phyloP scores from a whole-genome alignment of 30 jellyfish, hydroid and myxozoan species.

The Aurelia aurita region DNA sequence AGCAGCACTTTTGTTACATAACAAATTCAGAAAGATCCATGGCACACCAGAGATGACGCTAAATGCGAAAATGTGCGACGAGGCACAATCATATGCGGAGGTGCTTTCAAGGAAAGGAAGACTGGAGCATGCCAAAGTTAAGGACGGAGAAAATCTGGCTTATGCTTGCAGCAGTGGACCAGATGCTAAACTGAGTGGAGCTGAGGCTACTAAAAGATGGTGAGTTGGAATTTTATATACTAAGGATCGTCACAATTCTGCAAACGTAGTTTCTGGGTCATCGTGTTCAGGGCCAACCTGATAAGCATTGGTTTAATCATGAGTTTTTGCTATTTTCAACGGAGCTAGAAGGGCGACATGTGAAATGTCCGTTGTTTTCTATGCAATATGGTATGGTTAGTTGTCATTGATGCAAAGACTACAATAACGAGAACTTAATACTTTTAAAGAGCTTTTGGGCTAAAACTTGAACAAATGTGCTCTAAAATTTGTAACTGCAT shows the following conservation, averaged over 20 bases:
- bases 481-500: no score
- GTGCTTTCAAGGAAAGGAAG: constrained; percentile 66
- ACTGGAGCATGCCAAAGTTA: constrained; percentile 53
- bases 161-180: constrained; percentile 68
- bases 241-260: neutral
- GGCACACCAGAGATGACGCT: constrained; percentile 77
- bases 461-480: no score
- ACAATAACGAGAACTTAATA: no score
- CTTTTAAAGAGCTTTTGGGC: no score
- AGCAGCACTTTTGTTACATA: constrained; percentile 84
- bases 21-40: constrained; percentile 85
- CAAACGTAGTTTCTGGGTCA: no score
- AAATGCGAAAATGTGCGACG: constrained; percentile 75
- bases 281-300: no score
- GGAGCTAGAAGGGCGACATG: no score
- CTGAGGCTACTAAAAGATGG: constrained; percentile 88
- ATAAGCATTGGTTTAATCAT: no score
- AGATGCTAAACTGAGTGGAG: constrained; percentile 81
- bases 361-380: no score
- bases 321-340: no score
- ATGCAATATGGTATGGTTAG: no score
- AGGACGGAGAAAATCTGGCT: constrained; percentile 92
- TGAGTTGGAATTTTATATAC: neutral
- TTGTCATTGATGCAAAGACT: no score
- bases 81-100: constrained; percentile 93